Percentiles rank a stretch among this genome's conserved stretches.
These are phyloP conservation scores for Amphilophus citrinellus DNA, from an alignment of 2,113 vertebrate genomes.

Conservation along the genomic window DNA sequence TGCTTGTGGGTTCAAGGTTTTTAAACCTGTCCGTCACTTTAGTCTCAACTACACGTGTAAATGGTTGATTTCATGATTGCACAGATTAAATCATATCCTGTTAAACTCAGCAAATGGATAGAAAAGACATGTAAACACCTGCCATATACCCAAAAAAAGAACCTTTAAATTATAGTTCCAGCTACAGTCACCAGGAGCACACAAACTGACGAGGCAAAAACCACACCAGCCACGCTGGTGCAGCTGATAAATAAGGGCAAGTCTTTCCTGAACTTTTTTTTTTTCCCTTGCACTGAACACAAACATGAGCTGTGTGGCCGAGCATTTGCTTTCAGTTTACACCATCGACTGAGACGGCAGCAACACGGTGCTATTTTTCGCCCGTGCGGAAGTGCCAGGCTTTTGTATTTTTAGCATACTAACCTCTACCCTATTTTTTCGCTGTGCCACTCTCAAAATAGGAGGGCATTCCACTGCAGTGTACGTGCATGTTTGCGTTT, in stretches of 20 bases:
- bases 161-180: background rate
- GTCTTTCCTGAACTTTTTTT: background rate
- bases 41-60: background rate
- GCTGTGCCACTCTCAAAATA: slow-evolving; percentile 65
- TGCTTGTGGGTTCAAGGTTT: background rate
- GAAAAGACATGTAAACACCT: background rate
- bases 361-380: slow-evolving; percentile 70
- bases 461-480: slow-evolving; percentile 57
- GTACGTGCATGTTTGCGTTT: background rate
- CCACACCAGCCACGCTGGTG: background rate
- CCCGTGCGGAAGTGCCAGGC: slow-evolving; percentile 56
- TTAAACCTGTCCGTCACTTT: background rate
- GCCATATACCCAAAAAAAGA: background rate
- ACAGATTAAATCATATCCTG: background rate
- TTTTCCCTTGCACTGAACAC: slow-evolving; percentile 4
- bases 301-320: slow-evolving; percentile 15
- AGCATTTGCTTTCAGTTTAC: slow-evolving; percentile 41
- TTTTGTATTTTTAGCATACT: slow-evolving; percentile 75
- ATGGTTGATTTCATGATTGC: background rate
- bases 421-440: slow-evolving; percentile 76
- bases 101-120: background rate
- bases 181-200: background rate
- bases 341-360: slow-evolving; percentile 63
- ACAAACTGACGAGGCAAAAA: background rate
- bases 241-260: slow-evolving; percentile 19